phyloP scores from a whole-genome alignment of 2,113 vertebrate genomes.

The Ursus arctos region DNA sequence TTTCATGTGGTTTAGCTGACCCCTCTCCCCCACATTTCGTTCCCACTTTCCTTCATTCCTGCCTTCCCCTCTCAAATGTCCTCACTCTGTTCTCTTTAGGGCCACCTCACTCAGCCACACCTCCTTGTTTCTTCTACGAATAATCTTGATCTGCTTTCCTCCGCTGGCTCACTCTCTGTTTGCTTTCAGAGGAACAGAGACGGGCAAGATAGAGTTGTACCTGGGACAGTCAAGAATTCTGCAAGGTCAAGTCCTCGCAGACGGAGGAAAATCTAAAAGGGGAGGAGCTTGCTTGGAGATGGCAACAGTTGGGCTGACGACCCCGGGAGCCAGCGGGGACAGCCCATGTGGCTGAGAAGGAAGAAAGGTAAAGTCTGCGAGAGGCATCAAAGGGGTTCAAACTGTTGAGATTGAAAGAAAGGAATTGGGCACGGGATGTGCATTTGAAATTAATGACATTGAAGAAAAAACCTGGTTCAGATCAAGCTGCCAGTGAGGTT shows the following conservation, averaged over 20 bases:
- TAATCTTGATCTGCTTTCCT: background rate
- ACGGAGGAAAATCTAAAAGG: background rate
- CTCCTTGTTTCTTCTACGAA: background rate
- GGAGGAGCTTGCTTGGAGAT: background rate
- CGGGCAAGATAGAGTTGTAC: background rate
- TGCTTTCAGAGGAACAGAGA: background rate
- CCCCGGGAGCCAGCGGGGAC: background rate
- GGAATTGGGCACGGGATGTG: background rate
- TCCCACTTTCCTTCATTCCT: background rate
- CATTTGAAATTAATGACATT: conserved; percentile 2
- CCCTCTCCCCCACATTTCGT: background rate
- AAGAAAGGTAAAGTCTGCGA: background rate
- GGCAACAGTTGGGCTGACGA: background rate
- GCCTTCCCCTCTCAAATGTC: background rate
- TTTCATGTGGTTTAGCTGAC: background rate
- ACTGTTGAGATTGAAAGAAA: background rate
- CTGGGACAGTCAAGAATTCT: background rate
- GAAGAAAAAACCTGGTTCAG: background rate
- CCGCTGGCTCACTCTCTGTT: background rate
- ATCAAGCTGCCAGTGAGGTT: background rate
- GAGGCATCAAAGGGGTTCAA: background rate
- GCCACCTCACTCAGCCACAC: background rate
- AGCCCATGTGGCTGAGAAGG: too few species aligned
- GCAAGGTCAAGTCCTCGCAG: background rate
- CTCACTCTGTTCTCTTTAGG: background rate